Base-by-base conservation (phyloP, 2,113 vertebrate genomes). In the Ictidomys tridecemlineatus region DNA sequence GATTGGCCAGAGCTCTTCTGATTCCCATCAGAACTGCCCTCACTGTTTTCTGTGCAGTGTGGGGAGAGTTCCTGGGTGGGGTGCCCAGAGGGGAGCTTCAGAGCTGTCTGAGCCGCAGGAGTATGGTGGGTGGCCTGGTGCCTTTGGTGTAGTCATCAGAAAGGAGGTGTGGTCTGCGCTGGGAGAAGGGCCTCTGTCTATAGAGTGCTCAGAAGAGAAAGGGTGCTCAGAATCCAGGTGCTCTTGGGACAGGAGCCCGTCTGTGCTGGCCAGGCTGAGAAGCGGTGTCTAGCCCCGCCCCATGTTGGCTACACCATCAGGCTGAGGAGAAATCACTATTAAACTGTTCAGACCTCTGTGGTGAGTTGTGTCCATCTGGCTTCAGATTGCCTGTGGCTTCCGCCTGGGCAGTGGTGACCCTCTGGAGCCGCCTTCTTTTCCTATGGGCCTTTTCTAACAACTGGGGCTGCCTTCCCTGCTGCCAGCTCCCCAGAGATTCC, bases 291-390 rank as follows among this genome's bases (percentile, higher is more conserved):
- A 0, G 84, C 3, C 11, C 16, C 4, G 61, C 39, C 45, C 26
- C 16, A 17, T 0, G 2, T 2, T 4, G 1, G 17, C 86, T 2
- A 56, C 3, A 11, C 80, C 0, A 0, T 18, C 0, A 0, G 37
- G 83, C 89, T 5, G 13, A 2, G 45, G 82, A 53, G 85, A n/a
- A 24, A 34, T 32, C 0, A 1, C 24, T 1, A 85, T 93, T 94
- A 93, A 83, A 96, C 12, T 22, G 0, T 78, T 30, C 0, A 3
- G 4, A 32, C 12, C 5, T 76, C 39, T 45, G 24, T 53, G 85
- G 6, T 8, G 26, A 82, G 82, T 53, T 45, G 79, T 39, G 53
- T 91, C 30, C 13, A 0, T 58, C 22, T 63, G 63, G 56, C 65
- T 83, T 39, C 37, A n/a, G 84, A 2, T 34, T n/a, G 26, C 84